Evolutionary conservation across 2,113 vertebrate species (phyloP).

Genomic region (Nymphicus hollandicus): DNA sequence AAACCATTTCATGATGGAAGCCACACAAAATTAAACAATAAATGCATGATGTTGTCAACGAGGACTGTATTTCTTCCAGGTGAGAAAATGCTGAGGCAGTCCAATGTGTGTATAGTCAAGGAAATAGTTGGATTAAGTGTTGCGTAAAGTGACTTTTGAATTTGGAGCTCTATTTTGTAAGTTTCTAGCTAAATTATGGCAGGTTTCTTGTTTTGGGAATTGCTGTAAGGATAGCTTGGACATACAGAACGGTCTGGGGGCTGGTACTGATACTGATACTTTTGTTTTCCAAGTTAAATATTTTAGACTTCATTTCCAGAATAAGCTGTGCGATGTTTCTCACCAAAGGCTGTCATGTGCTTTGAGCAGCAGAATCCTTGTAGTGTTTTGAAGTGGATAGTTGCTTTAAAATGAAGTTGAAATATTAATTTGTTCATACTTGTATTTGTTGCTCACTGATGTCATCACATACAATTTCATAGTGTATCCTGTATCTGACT

Average conservation of each 20-base stretch:
- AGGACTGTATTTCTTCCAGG: background rate
- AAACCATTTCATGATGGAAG: background rate
- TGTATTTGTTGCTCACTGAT: background rate
- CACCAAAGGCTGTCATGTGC: background rate
- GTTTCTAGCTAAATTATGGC: background rate
- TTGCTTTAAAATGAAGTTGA: background rate
- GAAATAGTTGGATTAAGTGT: background rate
- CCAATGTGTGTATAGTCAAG: background rate
- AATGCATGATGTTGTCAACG: background rate
- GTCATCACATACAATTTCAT: background rate
- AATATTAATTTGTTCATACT: background rate
- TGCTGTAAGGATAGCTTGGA: background rate
- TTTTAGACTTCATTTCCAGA: background rate
- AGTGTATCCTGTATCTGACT: background rate
- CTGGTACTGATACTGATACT: background rate
- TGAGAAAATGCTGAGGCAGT: background rate
- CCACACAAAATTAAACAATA: background rate
- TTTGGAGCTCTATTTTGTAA: background rate
- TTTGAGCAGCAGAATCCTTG: background rate
- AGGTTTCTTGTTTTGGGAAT: background rate
- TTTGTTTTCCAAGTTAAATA: background rate
- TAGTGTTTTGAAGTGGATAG: background rate
- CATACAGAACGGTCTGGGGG: background rate
- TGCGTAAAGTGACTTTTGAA: background rate
- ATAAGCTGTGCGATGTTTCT: background rate